A percentile compares a stretch with the other conserved stretches of the same genome.
These are phyloP conservation scores for Clitarchus hookeri DNA, from an alignment of 2,888 invertebrate genomes.

Conservation along the genomic window DNA sequence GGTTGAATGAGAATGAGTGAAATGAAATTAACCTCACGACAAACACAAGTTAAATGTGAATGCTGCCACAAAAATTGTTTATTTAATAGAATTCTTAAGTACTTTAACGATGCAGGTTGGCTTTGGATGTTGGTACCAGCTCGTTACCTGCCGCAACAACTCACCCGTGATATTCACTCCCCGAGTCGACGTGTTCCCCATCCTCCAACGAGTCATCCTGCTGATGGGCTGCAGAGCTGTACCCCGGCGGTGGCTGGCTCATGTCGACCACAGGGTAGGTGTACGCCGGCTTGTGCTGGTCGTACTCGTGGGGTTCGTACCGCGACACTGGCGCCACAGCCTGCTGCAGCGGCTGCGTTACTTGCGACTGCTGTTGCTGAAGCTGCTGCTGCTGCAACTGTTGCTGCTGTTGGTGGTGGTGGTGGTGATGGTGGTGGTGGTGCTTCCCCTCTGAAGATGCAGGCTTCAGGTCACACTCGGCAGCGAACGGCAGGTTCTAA, in stretches of 20 bases:
- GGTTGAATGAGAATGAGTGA: too few species aligned
- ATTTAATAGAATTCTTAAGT: too few species aligned
- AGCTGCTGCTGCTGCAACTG: background rate
- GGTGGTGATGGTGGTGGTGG: constrained; percentile 24
- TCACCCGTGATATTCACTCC: constrained; percentile 54
- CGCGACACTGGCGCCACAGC: constrained; percentile 7
- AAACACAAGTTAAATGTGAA: too few species aligned
- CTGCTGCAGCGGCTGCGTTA: constrained; percentile 15
- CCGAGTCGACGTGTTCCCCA: constrained; percentile 62
- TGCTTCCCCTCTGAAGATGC: constrained; percentile 31
- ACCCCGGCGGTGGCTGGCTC: constrained; percentile 60
- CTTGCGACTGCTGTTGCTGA: constrained; percentile 18
- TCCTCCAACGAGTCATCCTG: constrained; percentile 52
- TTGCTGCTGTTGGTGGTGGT: constrained; percentile 24
- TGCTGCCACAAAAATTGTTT: too few species aligned
- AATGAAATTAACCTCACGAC: too few species aligned
- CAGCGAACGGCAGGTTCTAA: constrained; percentile 67
- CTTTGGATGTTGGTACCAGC: constrained; percentile 14
- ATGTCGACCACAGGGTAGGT: constrained; percentile 46
- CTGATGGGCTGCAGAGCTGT: constrained; percentile 48
- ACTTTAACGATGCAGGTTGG: background rate
- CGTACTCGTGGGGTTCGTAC: constrained; percentile 37
- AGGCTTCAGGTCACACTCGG: constrained; percentile 67
- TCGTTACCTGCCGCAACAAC: constrained; percentile 17
- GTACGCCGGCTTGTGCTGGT: constrained; percentile 40